phyloP scores from a whole-genome alignment of 2,113 vertebrate species.

The Vombatus ursinus region DNA sequence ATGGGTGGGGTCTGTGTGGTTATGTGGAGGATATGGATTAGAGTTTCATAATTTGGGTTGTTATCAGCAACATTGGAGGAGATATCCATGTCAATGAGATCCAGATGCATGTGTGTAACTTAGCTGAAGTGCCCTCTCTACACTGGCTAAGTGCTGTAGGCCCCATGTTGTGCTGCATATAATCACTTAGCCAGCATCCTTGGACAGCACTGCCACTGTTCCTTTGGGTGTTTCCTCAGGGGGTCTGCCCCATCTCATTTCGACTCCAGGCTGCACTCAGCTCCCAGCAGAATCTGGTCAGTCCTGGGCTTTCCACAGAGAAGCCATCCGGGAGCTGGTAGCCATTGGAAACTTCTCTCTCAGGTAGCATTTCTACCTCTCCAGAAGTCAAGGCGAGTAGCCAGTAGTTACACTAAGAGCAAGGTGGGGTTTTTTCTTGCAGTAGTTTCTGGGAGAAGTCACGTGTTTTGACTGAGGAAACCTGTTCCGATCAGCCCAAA shows the following conservation, averaged over 20 bases:
- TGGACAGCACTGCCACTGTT: background rate
- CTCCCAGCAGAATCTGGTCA: background rate
- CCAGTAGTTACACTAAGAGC: background rate
- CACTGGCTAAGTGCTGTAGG: background rate
- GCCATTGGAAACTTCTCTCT: constrained; percentile 19
- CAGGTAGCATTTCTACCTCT: background rate
- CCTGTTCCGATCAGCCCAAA: constrained; percentile 31
- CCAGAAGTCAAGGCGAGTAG: constrained; percentile 35
- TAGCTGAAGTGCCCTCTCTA: background rate
- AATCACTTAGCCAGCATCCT: background rate
- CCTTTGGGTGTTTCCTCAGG: background rate
- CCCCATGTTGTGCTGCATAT: background rate
- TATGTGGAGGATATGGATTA: background rate
- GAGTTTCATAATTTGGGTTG: background rate
- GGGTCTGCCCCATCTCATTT: background rate
- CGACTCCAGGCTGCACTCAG: background rate
- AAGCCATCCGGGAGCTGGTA: background rate
- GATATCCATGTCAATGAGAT: background rate
- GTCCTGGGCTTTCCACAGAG: background rate
- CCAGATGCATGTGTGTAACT: background rate
- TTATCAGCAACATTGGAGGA: background rate
- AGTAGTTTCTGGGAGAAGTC: constrained; percentile 48
- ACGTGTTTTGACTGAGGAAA: constrained; percentile 22
- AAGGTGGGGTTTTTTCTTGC: constrained; percentile 47
- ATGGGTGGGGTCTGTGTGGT: too few species aligned